Evolutionary conservation across 2,888 invertebrate species (phyloP).

Genomic region (Deilephila elpenor): DNA sequence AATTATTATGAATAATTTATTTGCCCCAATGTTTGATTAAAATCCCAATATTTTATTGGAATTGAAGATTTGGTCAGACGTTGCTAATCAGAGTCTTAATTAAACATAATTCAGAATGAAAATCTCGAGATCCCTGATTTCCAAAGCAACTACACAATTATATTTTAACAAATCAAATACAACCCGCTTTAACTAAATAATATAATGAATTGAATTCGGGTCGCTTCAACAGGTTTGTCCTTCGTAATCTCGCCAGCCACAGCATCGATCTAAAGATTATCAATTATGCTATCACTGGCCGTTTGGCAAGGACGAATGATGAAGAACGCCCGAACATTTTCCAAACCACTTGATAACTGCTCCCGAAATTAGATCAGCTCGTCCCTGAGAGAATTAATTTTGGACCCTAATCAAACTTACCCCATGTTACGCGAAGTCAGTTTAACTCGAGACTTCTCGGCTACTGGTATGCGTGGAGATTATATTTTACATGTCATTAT

Average conservation of each 20-base stretch:
- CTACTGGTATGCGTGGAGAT: slow-evolving; percentile 18
- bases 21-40: too few species aligned
- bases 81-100: too few species aligned
- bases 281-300: slow-evolving; percentile 29
- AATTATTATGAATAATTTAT: too few species aligned
- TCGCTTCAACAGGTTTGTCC: slow-evolving; percentile 12
- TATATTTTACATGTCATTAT: neutral
- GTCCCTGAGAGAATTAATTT: slow-evolving; percentile 67
- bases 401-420: slow-evolving; percentile 73
- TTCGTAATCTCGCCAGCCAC: slow-evolving; percentile 27
- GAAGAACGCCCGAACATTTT: slow-evolving; percentile 46
- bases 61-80: too few species aligned
- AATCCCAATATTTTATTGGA: too few species aligned
- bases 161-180: neutral
- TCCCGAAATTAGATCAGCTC: slow-evolving; percentile 62
- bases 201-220: neutral
- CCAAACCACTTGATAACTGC: slow-evolving; percentile 62
- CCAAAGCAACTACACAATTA: too few species aligned
- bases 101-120: too few species aligned
- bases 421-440: slow-evolving; percentile 55
- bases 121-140: too few species aligned
- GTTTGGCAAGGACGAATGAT: slow-evolving; percentile 37
- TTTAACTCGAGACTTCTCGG: slow-evolving; percentile 44
- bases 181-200: neutral
- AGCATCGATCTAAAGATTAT: slow-evolving; percentile 31